A percentile compares a stretch with the other conserved stretches of the same genome.
Evolutionary conservation across 2,888 invertebrate species (phyloP).

Genomic region (Ennomos erosarius): DNA sequence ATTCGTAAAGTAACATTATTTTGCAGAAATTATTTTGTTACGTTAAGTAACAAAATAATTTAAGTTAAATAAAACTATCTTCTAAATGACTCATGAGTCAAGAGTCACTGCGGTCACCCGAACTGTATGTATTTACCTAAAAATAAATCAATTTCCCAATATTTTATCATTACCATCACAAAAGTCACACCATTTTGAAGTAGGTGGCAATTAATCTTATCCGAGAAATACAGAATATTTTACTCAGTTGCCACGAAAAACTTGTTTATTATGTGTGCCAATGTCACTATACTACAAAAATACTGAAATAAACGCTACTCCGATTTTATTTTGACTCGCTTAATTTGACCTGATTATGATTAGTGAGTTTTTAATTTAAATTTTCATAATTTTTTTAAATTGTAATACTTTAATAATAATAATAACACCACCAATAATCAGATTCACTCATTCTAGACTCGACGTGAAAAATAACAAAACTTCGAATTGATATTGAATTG

Average conservation of each 20-base stretch:
- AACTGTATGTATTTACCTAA: conserved; percentile 5
- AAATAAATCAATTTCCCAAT: conserved; percentile 39
- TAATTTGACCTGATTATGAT: conserved; percentile 29
- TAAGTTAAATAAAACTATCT: no score
- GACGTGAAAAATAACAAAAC: no score
- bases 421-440: no score
- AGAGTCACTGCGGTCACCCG: background rate
- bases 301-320: conserved; percentile 46
- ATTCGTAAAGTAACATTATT: no score
- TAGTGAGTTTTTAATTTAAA: background rate
- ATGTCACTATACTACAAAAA: conserved; percentile 54
- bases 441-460: no score
- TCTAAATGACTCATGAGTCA: no score
- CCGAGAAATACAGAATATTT: conserved; percentile 56
- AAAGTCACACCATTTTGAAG: conserved; percentile 39
- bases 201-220: conserved; percentile 57
- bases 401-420: no score
- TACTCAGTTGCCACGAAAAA: conserved; percentile 52
- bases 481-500: no score
- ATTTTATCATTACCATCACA: conserved; percentile 41
- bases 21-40: no score
- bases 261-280: conserved; percentile 62
- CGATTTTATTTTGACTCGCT: conserved; percentile 23
- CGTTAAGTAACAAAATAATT: no score
- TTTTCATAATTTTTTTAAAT: no score